Evolutionary conservation across 2,113 vertebrate genomes (phyloP).

Genomic region (Sterna hirundo): DNA sequence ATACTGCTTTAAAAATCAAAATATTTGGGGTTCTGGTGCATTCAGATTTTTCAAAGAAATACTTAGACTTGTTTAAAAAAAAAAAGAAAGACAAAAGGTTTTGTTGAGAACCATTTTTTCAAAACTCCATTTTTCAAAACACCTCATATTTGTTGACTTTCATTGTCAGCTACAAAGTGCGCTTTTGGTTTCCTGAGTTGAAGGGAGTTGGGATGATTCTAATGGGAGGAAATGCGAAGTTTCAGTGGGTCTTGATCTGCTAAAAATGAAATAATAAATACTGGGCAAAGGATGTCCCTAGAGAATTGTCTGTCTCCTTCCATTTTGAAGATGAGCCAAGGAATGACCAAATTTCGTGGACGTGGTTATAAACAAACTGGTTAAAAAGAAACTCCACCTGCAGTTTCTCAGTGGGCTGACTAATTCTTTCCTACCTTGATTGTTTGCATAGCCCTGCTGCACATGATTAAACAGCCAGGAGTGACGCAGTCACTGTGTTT

Average conservation of each 20-base stretch:
- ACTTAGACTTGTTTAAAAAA: background rate
- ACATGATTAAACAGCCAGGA: background rate
- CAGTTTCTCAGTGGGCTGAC: conserved; percentile 32
- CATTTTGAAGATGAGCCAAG: background rate
- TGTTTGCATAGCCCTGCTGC: background rate
- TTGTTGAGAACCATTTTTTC: background rate
- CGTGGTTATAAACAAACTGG: background rate
- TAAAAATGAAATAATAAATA: background rate
- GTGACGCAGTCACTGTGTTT: background rate
- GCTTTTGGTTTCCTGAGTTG: conserved; percentile 5
- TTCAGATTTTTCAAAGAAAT: background rate
- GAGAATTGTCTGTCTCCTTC: background rate
- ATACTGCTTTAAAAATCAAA: background rate
- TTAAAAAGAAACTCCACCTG: conserved; percentile 42
- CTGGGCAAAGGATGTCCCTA: background rate
- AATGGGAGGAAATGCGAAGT: background rate
- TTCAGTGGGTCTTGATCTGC: background rate
- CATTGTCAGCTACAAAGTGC: background rate
- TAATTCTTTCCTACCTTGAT: background rate
- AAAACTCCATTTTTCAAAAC: background rate
- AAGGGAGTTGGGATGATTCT: background rate
- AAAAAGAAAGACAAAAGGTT: background rate
- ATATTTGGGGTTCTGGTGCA: background rate
- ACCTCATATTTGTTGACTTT: background rate
- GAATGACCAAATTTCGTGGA: background rate